Evolutionary conservation across 2,888 invertebrate genomes (phyloP).

Genomic region (Drosophila subquinaria): DNA sequence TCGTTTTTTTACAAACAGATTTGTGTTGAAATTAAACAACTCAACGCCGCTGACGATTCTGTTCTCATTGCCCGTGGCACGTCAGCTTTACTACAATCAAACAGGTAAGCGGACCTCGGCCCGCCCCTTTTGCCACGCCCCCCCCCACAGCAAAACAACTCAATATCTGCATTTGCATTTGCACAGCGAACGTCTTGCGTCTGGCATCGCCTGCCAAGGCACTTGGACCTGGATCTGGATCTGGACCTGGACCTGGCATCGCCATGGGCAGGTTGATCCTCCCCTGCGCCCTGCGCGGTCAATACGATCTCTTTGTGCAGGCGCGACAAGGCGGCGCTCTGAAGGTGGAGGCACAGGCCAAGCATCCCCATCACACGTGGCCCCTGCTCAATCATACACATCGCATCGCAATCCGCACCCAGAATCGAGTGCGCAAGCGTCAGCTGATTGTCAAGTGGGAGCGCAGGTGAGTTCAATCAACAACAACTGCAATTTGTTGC

Average conservation of each 20-base stretch:
- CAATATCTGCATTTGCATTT: constrained; percentile 21
- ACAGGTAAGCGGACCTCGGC: constrained; percentile 77
- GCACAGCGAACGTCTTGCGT: constrained; percentile 82
- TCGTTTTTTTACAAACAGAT: constrained; percentile 71
- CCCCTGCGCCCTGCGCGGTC: constrained; percentile 84
- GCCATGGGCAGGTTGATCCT: constrained; percentile 73
- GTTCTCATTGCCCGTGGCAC: constrained; percentile 83
- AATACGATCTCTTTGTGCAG: constrained; percentile 84
- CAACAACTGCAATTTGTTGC: background rate
- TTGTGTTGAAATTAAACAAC: constrained; percentile 82
- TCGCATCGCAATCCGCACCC: constrained; percentile 83
- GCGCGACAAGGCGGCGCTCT: constrained; percentile 81
- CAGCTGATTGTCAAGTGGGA: constrained; percentile 86
- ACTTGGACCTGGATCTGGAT: background rate
- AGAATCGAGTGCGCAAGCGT: constrained; percentile 85
- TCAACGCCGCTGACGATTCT: constrained; percentile 84
- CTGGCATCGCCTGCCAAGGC: constrained; percentile 60
- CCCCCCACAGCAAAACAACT: background rate
- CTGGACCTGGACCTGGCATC: constrained; percentile 19
- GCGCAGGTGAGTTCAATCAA: constrained; percentile 57
- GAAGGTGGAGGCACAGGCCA: constrained; percentile 82
- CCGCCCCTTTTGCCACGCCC: background rate
- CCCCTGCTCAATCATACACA: constrained; percentile 84
- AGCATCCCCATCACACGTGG: constrained; percentile 84
- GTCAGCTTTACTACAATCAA: constrained; percentile 85